Evolutionary conservation across 2,888 invertebrate genomes (phyloP).

Genomic region (Brenthis daphne): DNA sequence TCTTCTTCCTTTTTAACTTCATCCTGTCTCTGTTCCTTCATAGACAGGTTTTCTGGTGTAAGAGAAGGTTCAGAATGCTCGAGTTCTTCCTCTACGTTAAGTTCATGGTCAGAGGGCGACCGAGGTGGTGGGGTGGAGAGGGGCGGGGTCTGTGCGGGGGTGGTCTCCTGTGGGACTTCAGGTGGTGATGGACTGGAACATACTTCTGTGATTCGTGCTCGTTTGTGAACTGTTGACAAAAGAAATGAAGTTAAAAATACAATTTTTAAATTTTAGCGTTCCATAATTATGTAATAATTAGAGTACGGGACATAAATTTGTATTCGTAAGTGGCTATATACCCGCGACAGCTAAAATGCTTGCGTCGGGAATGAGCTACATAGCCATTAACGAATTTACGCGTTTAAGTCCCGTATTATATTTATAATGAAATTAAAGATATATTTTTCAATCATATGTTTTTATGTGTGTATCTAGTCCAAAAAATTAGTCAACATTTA

Average conservation of each 20-base stretch:
- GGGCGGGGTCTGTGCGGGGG: slow-evolving; percentile 62
- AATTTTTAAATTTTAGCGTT: no score
- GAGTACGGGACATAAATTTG: no score
- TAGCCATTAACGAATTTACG: no score
- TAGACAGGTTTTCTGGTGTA: slow-evolving; percentile 90
- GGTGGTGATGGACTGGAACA: slow-evolving; percentile 74
- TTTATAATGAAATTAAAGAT: slow-evolving; percentile 7
- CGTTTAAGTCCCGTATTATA: no score
- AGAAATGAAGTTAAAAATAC: slow-evolving; percentile 17
- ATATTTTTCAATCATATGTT: no score
- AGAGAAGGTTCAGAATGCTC: slow-evolving; percentile 79
- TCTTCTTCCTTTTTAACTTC: slow-evolving; percentile 77
- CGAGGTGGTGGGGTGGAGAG: slow-evolving; percentile 69
- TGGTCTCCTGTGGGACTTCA: slow-evolving; percentile 55
- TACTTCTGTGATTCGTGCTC: slow-evolving; percentile 75
- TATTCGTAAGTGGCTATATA: no score
- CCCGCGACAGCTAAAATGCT: no score
- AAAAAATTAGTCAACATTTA: no score
- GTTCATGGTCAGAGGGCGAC: slow-evolving; percentile 77
- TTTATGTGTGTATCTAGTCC: no score
- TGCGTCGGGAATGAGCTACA: no score
- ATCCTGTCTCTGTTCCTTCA: slow-evolving; percentile 85
- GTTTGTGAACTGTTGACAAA: slow-evolving; percentile 75
- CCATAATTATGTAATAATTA: no score
- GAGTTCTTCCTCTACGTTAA: slow-evolving; percentile 82